A percentile compares a stretch with the other conserved stretches of the same genome.
Evolutionary conservation across 2,888 invertebrate species (phyloP).

Genomic region (Nephrotoma guestfalica): DNA sequence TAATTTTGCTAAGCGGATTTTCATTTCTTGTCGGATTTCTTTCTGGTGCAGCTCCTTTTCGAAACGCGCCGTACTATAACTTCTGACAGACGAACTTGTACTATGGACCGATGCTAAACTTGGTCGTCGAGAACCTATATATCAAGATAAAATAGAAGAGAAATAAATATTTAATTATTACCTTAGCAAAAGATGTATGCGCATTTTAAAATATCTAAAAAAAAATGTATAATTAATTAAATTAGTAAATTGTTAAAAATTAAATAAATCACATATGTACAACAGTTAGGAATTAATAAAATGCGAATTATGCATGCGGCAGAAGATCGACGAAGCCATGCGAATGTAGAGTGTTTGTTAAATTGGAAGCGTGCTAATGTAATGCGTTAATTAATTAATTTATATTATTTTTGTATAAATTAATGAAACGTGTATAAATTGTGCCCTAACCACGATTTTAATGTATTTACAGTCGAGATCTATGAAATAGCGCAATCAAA

Average conservation of each 20-base stretch:
- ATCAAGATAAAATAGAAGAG: background rate
- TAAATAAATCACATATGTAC: background rate
- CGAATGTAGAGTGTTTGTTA: background rate
- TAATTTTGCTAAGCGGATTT: conserved; percentile 55
- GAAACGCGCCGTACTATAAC: conserved; percentile 65
- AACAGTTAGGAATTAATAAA: background rate
- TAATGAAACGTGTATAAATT: background rate
- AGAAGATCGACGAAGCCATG: background rate
- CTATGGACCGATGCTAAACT: conserved; percentile 77
- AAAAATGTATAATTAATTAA: background rate
- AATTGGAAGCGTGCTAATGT: background rate
- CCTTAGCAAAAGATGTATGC: background rate
- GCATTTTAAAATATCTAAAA: background rate
- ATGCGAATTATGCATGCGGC: background rate
- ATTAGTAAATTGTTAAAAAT: background rate
- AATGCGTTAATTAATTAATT: background rate
- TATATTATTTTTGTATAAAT: background rate
- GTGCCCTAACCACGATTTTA: background rate
- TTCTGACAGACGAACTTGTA: conserved; percentile 66
- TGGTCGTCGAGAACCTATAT: conserved; percentile 72
- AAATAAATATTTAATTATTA: background rate
- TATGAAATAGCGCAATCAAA: background rate
- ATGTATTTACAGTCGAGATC: no score
- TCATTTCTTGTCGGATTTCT: conserved; percentile 61
- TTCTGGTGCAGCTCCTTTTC: conserved; percentile 71